Conservation (phyloP, 1,140 invertebrate genomes). For the Drosophila navojoa region DNA sequence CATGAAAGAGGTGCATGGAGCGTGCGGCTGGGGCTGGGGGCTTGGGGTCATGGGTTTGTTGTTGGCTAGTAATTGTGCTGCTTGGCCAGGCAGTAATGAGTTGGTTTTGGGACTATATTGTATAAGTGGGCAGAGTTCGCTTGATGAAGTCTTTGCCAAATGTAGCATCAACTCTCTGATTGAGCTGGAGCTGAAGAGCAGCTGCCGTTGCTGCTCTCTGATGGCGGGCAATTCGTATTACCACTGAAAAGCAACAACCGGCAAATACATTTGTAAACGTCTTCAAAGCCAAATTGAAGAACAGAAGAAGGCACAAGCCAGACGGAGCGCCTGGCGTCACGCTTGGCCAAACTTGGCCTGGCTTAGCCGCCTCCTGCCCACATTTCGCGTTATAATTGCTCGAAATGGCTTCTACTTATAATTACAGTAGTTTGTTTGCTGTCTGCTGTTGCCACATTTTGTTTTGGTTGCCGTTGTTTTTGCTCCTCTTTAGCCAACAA, state of each 20-base stretch:
- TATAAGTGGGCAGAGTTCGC: constrained; percentile 54
- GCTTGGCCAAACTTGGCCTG: constrained; percentile 15
- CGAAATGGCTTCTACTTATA: constrained; percentile 51
- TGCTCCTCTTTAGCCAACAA: constrained; percentile 23
- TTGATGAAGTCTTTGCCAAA: constrained; percentile 50
- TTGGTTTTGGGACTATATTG: constrained; percentile 52
- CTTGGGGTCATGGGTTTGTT: constrained; percentile 23
- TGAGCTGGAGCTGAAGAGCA: constrained; percentile 24
- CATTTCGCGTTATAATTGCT: constrained; percentile 51
- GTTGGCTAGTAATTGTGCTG: constrained; percentile 50
- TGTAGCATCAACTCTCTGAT: constrained; percentile 44
- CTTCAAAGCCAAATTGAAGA: constrained; percentile 49
- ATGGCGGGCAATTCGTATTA: constrained; percentile 30
- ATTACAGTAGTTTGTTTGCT: constrained; percentile 72
- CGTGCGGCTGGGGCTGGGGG: background rate
- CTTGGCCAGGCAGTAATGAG: constrained; percentile 40
- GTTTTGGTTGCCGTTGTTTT: background rate
- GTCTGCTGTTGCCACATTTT: constrained; percentile 23
- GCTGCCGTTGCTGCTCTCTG: background rate
- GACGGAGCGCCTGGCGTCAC: background rate
- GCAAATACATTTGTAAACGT: constrained; percentile 64
- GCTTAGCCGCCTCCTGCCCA: constrained; percentile 37
- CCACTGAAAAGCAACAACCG: background rate
- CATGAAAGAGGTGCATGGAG: constrained; percentile 64
- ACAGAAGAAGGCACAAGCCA: background rate